phyloP scores from a whole-genome alignment of 2,888 invertebrate species.

The Drosophila setosimentum region DNA sequence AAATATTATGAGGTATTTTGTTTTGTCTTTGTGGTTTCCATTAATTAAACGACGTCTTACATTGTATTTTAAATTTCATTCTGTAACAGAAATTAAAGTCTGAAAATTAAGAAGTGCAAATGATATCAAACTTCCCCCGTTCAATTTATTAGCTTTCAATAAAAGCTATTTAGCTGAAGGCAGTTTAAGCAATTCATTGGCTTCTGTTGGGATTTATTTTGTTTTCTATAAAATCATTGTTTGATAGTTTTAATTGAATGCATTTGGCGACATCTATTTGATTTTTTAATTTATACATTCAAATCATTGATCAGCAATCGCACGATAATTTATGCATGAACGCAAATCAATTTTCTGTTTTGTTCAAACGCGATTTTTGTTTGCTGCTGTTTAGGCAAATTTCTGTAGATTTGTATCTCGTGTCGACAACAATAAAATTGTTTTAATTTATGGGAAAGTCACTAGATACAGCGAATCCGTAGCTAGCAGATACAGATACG shows the following conservation, averaged over 20 bases:
- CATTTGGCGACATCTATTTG: conserved; percentile 63
- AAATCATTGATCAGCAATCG: conserved; percentile 41
- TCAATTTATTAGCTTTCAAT: background rate
- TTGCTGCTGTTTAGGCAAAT: conserved; percentile 77
- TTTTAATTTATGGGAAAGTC: conserved; percentile 78
- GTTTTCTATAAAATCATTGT: conserved; percentile 15
- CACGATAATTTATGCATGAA: conserved; percentile 67
- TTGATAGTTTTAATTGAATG: conserved; percentile 64
- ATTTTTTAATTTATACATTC: conserved; percentile 71
- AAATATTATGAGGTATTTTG: background rate
- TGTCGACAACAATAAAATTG: conserved; percentile 81
- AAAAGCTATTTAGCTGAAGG: conserved; percentile 1
- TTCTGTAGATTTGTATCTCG: conserved; percentile 73
- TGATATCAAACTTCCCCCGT: background rate
- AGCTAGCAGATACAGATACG: conserved; percentile 26
- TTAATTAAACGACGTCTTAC: background rate
- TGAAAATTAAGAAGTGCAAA: background rate
- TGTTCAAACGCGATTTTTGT: conserved; percentile 53
- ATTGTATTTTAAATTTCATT: background rate
- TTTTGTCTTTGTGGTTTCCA: background rate
- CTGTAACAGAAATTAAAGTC: background rate
- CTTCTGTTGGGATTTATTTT: conserved; percentile 30
- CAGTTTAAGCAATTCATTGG: conserved; percentile 9
- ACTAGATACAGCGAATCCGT: conserved; percentile 13
- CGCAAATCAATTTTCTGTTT: conserved; percentile 73